Evolutionary conservation across 2,113 vertebrate genomes (phyloP).

Genomic region (Eretmodus cyanostictus): DNA sequence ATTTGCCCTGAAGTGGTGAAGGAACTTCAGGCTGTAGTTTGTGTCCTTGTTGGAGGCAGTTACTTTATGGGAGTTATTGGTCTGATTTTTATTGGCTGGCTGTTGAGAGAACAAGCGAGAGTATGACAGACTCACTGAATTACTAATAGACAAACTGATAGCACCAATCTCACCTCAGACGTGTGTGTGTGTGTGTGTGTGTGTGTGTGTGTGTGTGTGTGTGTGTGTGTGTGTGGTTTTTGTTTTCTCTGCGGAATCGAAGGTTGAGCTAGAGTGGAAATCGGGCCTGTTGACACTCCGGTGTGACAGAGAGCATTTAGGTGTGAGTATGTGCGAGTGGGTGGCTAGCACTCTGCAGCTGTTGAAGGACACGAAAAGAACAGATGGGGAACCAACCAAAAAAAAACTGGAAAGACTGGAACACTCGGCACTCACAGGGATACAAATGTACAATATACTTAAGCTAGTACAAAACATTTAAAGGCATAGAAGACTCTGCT

Average conservation of each 20-base stretch:
- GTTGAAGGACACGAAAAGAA: constrained; percentile 38
- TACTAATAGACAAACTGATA: neutral
- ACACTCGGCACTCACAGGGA: neutral
- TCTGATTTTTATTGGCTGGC: neutral
- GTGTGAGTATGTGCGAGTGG: constrained; percentile 17
- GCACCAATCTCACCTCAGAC: neutral
- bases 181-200: neutral
- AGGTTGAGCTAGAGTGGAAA: neutral
- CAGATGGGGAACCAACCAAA: constrained; percentile 30
- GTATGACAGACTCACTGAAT: neutral
- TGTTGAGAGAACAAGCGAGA: neutral
- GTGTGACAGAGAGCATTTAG: constrained; percentile 14
- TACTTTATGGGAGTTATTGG: constrained; percentile 1
- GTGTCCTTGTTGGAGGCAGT: neutral
- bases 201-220: neutral
- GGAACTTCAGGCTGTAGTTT: neutral
- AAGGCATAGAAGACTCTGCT: neutral
- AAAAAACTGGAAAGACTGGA: neutral
- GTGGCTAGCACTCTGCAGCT: constrained; percentile 30
- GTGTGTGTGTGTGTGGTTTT: too few species aligned
- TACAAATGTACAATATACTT: neutral
- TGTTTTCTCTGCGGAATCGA: neutral
- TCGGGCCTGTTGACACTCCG: constrained; percentile 17
- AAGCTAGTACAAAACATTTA: neutral
- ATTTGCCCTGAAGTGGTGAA: constrained; percentile 1